Evolutionary conservation across 2,113 vertebrate species (phyloP), one percentile per base, ranked within the genome.

Genomic region (Laticauda laticaudata): DNA sequence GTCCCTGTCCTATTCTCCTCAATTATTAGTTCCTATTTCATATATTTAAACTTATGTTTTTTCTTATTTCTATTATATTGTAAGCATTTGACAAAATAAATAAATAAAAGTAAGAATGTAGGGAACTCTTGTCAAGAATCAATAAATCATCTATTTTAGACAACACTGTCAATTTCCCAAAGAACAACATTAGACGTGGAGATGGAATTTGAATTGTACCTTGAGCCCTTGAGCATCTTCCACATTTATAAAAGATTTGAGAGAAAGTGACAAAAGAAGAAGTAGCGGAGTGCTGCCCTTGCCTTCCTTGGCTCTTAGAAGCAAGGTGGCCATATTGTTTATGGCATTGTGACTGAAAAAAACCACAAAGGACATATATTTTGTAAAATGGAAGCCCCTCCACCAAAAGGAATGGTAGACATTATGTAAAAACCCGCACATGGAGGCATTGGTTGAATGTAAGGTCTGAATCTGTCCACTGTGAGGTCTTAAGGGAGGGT

Each of bases 81-180:
- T 51, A 51, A 51, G 48, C 48, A 7, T 51, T 51, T 51, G 48
- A 51, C 48, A 51, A 51, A 51, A 51, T 51, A 51, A 51, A 51
- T 51, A 51, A 9, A 51, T 51, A 51, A 48, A 48, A 9, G 48
- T 69, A 43, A 87, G 56, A 61, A 15, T 14, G 1, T 69, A 93
- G 34, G 51, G 75, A 87, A 51, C 2, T 56, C 91, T 91, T 61
- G 43, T 91, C 29, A 75, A 26, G 45, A 57, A 94, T 93, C 59
- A 92, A 48, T 55, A 94, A 8, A 90, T 53, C 59, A 92, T 24
- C 21, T 75, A 53, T 69, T 93, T 87, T 57, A 90, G 91, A 90
- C 34, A 93, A 90, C 1, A 54, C 29, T 69, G 20, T n/a, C 20
- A 0, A 85, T 90, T 94, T 89, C 75, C 57, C 75, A 59, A 91